phyloP scores from a whole-genome alignment of 2,888 invertebrate genomes.

The Agelastica alni region DNA sequence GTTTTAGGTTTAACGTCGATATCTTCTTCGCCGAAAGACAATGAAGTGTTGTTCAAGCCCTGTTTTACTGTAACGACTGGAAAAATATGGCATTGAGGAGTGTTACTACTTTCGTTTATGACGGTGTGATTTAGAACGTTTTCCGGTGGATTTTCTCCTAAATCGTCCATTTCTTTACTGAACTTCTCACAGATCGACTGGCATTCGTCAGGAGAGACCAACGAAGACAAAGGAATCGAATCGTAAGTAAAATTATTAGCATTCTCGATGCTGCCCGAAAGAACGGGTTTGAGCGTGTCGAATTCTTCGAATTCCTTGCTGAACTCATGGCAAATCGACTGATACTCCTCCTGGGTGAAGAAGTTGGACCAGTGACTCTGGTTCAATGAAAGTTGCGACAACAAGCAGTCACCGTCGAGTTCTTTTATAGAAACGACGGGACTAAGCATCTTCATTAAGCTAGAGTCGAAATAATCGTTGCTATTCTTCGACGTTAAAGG shows the following conservation, averaged over 20 bases:
- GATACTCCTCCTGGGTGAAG: neutral
- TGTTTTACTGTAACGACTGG: slow-evolving; percentile 32
- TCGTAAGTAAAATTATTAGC: too few relatives aligned
- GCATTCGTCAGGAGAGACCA: slow-evolving; percentile 4
- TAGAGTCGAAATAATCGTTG: neutral
- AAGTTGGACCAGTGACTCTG: neutral
- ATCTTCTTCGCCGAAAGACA: slow-evolving; percentile 30
- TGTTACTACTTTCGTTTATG: neutral
- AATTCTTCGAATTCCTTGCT: neutral
- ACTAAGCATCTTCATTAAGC: neutral
- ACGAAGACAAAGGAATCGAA: neutral
- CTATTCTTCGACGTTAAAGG: neutral
- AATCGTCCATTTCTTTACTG: slow-evolving; percentile 19
- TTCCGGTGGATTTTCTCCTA: neutral
- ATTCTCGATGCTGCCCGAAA: neutral
- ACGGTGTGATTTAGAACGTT: neutral
- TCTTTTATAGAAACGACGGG: slow-evolving; percentile 2
- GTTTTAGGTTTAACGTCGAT: neutral
- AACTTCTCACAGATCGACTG: slow-evolving; percentile 34
- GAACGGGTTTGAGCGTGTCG: neutral
- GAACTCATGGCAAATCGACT: neutral
- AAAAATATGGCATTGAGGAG: slow-evolving; percentile 27
- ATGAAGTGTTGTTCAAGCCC: slow-evolving; percentile 35
- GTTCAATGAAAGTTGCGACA: neutral
- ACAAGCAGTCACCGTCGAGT: neutral